These are phyloP conservation scores for Lycaena phlaeas DNA, from an alignment of 2,888 invertebrate genomes.

Conservation along the genomic window DNA sequence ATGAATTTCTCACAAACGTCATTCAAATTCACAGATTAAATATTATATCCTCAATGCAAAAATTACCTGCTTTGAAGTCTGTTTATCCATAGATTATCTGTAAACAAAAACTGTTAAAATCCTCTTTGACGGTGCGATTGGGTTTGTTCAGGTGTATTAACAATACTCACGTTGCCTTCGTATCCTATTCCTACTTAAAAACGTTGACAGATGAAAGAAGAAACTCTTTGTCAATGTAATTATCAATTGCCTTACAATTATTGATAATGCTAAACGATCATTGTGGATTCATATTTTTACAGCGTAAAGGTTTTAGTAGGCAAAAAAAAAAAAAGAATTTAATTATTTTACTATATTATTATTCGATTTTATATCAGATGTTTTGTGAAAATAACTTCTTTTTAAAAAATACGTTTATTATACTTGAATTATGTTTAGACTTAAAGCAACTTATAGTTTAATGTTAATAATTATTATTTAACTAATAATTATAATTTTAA, in stretches of 20 bases:
- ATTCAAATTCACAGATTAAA: conserved; percentile 6
- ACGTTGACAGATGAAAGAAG: neutral
- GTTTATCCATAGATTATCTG: conserved; percentile 63
- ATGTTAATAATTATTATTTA: no score
- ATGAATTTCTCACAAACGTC: neutral
- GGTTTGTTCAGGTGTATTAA: conserved; percentile 59
- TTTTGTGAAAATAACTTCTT: no score
- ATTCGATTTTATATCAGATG: no score
- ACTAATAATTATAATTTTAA: no score
- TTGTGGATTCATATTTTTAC: no score
- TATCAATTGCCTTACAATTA: conserved; percentile 4
- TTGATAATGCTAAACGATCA: conserved; percentile 29
- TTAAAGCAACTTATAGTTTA: no score
- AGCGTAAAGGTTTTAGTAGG: no score
- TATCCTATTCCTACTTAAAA: neutral
- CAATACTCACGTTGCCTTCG: conserved; percentile 13
- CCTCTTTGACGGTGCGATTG: conserved; percentile 47
- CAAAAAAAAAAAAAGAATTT: no score
- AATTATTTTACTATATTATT: no score
- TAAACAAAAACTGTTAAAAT: conserved; percentile 68
- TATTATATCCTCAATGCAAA: conserved; percentile 16
- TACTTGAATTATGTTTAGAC: no score
- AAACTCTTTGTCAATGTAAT: neutral
- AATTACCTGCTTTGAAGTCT: conserved; percentile 59
- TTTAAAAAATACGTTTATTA: no score